phyloP scores from a whole-genome alignment of 2,888 invertebrate species.

The Scaptomyza flava region DNA sequence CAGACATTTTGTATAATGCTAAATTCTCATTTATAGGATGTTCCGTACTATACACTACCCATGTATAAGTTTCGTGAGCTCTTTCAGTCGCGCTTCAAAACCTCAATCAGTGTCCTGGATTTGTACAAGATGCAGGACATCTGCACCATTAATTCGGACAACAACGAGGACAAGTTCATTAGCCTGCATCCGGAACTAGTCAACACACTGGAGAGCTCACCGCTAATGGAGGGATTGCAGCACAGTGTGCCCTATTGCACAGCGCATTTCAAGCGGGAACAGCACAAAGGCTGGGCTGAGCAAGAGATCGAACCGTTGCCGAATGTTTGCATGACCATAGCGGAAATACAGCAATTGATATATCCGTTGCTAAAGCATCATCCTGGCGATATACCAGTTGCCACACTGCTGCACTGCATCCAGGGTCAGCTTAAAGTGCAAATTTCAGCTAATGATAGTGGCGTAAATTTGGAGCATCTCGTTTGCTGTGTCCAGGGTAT shows the following conservation, averaged over 20 bases:
- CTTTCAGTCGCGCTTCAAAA: slow-evolving; percentile 91
- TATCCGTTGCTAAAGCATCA: slow-evolving; percentile 83
- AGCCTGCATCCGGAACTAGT: slow-evolving; percentile 88
- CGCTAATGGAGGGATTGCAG: slow-evolving; percentile 85
- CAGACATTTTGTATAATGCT: background rate
- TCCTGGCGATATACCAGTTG: slow-evolving; percentile 83
- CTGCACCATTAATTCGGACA: slow-evolving; percentile 89
- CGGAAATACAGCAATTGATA: slow-evolving; percentile 82
- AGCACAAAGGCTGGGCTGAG: slow-evolving; percentile 91
- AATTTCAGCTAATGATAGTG: slow-evolving; percentile 85
- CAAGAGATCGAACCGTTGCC: slow-evolving; percentile 88
- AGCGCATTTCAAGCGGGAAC: slow-evolving; percentile 86
- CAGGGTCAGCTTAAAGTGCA: slow-evolving; percentile 80
- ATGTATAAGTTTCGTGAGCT: slow-evolving; percentile 93
- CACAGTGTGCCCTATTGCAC: slow-evolving; percentile 87
- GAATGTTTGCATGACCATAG: slow-evolving; percentile 85
- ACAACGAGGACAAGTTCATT: slow-evolving; percentile 89
- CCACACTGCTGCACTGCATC: slow-evolving; percentile 83
- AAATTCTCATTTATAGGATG: slow-evolving; percentile 85
- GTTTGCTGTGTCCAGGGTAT: slow-evolving; percentile 93
- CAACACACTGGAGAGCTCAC: slow-evolving; percentile 85
- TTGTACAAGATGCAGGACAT: slow-evolving; percentile 90
- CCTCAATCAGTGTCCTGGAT: slow-evolving; percentile 89
- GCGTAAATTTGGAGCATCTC: slow-evolving; percentile 95
- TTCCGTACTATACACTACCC: slow-evolving; percentile 90